Evolutionary conservation across 2,888 invertebrate genomes (phyloP).

Genomic region (Sinohyriopsis cumingii): DNA sequence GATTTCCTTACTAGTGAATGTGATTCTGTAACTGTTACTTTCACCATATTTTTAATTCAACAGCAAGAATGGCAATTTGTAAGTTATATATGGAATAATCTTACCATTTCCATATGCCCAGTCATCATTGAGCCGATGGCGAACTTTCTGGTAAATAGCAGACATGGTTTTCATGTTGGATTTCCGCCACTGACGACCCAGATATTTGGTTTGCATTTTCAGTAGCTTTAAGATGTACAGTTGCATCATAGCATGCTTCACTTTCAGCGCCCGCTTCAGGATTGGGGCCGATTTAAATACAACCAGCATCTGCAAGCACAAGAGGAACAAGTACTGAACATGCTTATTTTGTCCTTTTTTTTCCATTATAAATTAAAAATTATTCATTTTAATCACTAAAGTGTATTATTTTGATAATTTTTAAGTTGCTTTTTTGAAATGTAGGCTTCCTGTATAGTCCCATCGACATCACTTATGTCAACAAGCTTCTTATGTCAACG

Average conservation of each 20-base stretch:
- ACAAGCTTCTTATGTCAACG: no score
- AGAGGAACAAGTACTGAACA: neutral
- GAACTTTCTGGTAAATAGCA: constrained; percentile 95
- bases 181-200: constrained; percentile 99
- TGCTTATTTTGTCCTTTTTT: neutral
- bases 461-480: no score
- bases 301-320: constrained; percentile 85
- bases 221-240: constrained; percentile 96
- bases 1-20: no score
- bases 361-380: no score
- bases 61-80: no score
- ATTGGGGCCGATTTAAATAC: constrained; percentile 99
- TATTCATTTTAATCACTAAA: no score
- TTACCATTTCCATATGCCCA: constrained; percentile 98
- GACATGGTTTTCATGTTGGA: constrained; percentile 99
- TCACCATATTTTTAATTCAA: no score
- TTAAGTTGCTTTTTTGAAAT: no score
- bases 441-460: no score
- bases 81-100: constrained; percentile 10
- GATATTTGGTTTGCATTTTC: constrained; percentile 99
- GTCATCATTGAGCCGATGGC: constrained; percentile 97
- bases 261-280: constrained; percentile 93
- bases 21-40: no score
- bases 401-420: no score
- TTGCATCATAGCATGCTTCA: constrained; percentile 92